phyloP scores from a whole-genome alignment of 1,140 invertebrate genomes.

The Lasioglossum albipes region DNA sequence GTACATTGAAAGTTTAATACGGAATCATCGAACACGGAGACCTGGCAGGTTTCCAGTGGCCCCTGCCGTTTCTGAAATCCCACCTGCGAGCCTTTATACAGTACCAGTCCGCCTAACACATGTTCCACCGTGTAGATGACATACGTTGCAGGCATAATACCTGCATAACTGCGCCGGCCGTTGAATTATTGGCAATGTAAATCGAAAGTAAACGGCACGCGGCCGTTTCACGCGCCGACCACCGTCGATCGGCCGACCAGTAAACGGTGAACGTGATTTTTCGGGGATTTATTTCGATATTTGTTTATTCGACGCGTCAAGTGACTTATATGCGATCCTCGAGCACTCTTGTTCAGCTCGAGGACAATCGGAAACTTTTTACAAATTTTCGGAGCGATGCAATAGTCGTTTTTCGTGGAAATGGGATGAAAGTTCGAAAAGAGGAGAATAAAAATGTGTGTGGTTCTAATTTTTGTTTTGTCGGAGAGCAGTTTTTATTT shows the following conservation, averaged over 20 bases:
- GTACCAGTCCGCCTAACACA: conserved; percentile 40
- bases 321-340: too few species aligned
- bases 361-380: too few species aligned
- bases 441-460: too few species aligned
- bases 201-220: conserved; percentile 42
- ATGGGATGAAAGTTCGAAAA: too few species aligned
- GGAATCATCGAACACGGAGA: conserved; percentile 71
- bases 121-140: conserved; percentile 45
- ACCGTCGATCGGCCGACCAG: background rate
- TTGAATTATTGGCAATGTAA: conserved; percentile 53
- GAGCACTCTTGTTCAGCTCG: too few species aligned
- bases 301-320: background rate
- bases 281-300: background rate
- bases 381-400: too few species aligned
- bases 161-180: conserved; percentile 33
- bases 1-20: conserved; percentile 71
- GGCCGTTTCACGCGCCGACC: background rate
- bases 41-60: conserved; percentile 66
- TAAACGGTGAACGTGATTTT: background rate
- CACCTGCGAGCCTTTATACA: conserved; percentile 41
- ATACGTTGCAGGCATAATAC: conserved; percentile 47
- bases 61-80: conserved; percentile 22
- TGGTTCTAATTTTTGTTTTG: too few species aligned
- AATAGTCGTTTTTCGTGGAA: too few species aligned
- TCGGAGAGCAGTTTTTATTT: too few species aligned